Conservation (phyloP, 2,797 vertebrate species). For the Synaphobranchus kaupii region DNA sequence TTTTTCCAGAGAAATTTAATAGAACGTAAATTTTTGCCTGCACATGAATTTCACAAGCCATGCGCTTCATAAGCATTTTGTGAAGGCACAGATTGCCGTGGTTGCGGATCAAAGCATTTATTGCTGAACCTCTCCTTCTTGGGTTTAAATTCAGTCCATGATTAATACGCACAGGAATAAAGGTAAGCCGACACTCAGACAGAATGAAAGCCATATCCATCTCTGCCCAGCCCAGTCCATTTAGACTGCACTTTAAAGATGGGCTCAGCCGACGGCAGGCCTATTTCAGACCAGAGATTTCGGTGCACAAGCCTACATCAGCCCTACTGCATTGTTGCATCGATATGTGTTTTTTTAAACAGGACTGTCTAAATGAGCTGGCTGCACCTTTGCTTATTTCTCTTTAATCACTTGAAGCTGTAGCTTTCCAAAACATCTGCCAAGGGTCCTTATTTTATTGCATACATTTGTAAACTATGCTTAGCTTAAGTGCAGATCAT, state of each 20-base stretch:
- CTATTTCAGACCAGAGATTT: background rate
- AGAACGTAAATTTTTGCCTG: conserved; percentile 13
- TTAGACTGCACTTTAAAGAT: background rate
- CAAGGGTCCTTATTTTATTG: background rate
- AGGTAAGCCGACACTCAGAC: background rate
- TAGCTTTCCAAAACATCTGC: background rate
- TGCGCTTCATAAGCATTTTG: background rate
- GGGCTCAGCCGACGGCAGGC: background rate
- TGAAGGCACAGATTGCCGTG: background rate
- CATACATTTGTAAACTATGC: background rate
- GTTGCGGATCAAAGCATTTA: background rate
- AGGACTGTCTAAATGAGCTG: background rate
- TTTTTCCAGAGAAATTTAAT: conserved; percentile 2
- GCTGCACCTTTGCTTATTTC: background rate
- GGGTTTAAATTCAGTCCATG: background rate
- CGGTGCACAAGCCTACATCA: no score
- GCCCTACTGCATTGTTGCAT: background rate
- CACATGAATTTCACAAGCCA: conserved; percentile 3
- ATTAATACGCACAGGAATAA: background rate
- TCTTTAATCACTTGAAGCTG: background rate
- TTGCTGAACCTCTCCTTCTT: background rate
- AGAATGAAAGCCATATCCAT: background rate
- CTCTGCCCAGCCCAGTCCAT: background rate
- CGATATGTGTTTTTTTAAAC: background rate
- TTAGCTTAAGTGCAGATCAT: background rate